Evolutionary conservation across 2,113 vertebrate species (phyloP).

Genomic region (Ivindomyrus marchei): DNA sequence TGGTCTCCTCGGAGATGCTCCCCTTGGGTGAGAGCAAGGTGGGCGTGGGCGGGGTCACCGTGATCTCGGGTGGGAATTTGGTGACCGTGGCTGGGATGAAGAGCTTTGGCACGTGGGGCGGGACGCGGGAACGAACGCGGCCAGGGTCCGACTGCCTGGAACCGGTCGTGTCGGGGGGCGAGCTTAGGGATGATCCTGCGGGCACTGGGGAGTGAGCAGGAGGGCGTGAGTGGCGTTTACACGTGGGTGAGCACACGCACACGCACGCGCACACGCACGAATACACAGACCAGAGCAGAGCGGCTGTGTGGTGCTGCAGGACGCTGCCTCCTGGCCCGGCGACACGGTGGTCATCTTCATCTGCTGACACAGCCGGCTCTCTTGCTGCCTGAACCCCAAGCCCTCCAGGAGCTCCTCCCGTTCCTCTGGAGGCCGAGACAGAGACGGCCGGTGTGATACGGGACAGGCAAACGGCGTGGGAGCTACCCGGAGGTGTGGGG

Average conservation of each 20-base stretch:
- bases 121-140: conserved; percentile 75
- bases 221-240: background rate
- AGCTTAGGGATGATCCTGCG: conserved; percentile 55
- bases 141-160: conserved; percentile 66
- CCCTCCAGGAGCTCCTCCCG: conserved; percentile 65
- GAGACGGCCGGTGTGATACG: background rate
- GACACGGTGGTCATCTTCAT: conserved; percentile 71
- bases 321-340: conserved; percentile 54
- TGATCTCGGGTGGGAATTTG: conserved; percentile 98
- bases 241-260: background rate
- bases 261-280: background rate
- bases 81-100: conserved; percentile 84
- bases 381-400: conserved; percentile 67
- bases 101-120: conserved; percentile 92
- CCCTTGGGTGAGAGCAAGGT: conserved; percentile 95
- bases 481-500: background rate
- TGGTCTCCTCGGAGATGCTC: conserved; percentile 98
- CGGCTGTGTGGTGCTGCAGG: conserved; percentile 59
- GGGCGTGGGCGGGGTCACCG: conserved; percentile 92
- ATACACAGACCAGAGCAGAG: conserved; percentile 54
- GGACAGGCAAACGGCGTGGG: background rate
- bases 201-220: conserved; percentile 9
- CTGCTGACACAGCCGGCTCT: conserved; percentile 72
- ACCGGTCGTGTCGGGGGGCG: conserved; percentile 57
- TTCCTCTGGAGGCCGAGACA: conserved; percentile 56